Base-by-base conservation (phyloP, 2,113 vertebrate species). In the Elachura formosa region DNA sequence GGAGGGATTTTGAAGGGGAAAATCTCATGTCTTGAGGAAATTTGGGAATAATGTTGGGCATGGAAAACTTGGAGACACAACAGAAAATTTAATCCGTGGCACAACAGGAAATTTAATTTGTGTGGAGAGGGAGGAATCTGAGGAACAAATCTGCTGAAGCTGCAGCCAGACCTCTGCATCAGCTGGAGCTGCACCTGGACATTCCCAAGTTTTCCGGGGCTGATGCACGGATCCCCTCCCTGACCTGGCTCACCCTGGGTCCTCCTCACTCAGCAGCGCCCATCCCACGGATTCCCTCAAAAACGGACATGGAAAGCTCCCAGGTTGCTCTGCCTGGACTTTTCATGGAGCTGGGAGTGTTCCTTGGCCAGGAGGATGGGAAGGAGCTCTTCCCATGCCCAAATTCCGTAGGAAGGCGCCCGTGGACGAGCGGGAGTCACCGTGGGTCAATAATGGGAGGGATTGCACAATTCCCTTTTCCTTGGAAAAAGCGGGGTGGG, bases 391-490 rank as follows among this genome's bases (percentile, higher is more conserved):
- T 51, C n/a, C 59, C 28, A 24, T 22, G n/a, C 91, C 69, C 71
- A 48, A 49, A 67, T 25, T 43, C 16, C 9, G 0, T 4, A 9
- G 13, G 29, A 85, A 85, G 66, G 51, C 10, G 11, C 16, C 41
- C 9, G 0, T 18, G 41, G 59, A 64, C 0, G 8, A 16, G 36
- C 3, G 14, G 33, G 38, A 67, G 43, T 43, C 5, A 4, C 64
- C 1, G 2, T 24, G 58, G 75, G 48, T 55, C 48, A 63, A 11
- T 16, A 12, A 48, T 4, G 52, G 33, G 16, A 23, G 28, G 16
- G 67, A 40, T 93, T 94, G 62, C 94, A 83, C 63, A 94, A 93
- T 29, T 38, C 16, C 36, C 72, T 33, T 68, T 91, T 62, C 26
- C 56, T 63, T 5, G 21, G 64, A 14, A 38, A 33, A 87, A 84